These are phyloP conservation scores for Littorina saxatilis DNA, from an alignment of 1,140 invertebrate genomes.

Conservation along the genomic window DNA sequence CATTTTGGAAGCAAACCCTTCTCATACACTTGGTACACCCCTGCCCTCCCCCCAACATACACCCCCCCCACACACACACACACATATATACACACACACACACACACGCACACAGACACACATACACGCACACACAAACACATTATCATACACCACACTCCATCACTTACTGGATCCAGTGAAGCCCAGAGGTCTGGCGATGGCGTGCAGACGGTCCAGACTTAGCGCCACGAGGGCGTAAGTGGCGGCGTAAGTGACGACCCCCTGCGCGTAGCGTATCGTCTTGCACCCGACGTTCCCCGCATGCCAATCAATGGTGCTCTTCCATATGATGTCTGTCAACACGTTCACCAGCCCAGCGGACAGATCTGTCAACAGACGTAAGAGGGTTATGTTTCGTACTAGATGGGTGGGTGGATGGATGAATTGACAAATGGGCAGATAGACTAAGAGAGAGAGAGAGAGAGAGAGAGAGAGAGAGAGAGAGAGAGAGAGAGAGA, in stretches of 20 bases:
- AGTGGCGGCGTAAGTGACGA: slow-evolving; percentile 90
- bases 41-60: background rate
- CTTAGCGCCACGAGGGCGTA: slow-evolving; percentile 96
- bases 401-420: no score
- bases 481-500: background rate
- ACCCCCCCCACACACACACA: background rate
- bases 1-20: no score
- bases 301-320: slow-evolving; percentile 64
- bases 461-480: background rate
- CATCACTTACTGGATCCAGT: slow-evolving; percentile 35
- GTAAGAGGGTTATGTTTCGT: background rate
- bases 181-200: slow-evolving; percentile 88
- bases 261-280: slow-evolving; percentile 61
- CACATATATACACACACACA: background rate
- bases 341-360: slow-evolving; percentile 65
- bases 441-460: background rate
- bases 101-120: background rate
- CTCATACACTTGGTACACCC: no score
- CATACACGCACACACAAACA: background rate
- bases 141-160: background rate
- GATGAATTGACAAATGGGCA: background rate
- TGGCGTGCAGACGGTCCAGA: slow-evolving; percentile 95
- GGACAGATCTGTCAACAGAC: slow-evolving; percentile 60
- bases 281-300: slow-evolving; percentile 64
- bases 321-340: slow-evolving; percentile 67